phyloP scores from a whole-genome alignment of 2,888 invertebrate species.

The Tolmerus cingulatus region DNA sequence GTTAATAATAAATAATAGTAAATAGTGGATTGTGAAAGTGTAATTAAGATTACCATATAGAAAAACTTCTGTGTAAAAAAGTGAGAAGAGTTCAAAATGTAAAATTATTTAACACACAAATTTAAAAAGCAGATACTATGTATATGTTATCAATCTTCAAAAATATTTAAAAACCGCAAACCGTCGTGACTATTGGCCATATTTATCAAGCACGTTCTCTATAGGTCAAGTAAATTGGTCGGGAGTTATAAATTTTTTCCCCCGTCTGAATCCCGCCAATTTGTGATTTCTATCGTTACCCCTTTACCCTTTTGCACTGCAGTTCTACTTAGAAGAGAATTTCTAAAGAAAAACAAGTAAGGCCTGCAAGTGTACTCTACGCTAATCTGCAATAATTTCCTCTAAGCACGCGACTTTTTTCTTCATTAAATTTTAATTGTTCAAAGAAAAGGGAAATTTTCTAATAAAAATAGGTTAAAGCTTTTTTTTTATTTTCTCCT shows the following conservation, averaged over 20 bases:
- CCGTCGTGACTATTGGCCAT: background rate
- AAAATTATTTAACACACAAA: too few species aligned
- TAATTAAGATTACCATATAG: too few species aligned
- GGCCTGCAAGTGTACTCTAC: background rate
- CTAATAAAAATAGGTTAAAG: slow-evolving; percentile 14
- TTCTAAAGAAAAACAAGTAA: background rate
- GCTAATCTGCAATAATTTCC: slow-evolving; percentile 12
- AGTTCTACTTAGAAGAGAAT: background rate
- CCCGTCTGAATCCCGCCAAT: background rate
- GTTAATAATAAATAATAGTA: too few species aligned
- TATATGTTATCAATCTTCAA: background rate
- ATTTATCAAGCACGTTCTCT: background rate
- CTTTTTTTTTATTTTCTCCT: background rate
- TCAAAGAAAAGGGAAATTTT: background rate
- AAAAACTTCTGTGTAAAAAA: too few species aligned
- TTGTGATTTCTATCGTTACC: background rate
- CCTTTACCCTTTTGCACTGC: background rate
- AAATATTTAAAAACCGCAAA: background rate
- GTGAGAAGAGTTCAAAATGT: too few species aligned
- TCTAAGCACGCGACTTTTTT: slow-evolving; percentile 21
- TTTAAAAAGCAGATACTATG: too few species aligned
- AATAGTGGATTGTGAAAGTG: too few species aligned
- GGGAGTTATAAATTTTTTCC: background rate
- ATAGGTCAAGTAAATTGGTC: background rate
- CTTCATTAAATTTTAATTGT: slow-evolving; percentile 28